Evolutionary conservation across 2,113 vertebrate species (phyloP).

Genomic region (Petromus typicus): DNA sequence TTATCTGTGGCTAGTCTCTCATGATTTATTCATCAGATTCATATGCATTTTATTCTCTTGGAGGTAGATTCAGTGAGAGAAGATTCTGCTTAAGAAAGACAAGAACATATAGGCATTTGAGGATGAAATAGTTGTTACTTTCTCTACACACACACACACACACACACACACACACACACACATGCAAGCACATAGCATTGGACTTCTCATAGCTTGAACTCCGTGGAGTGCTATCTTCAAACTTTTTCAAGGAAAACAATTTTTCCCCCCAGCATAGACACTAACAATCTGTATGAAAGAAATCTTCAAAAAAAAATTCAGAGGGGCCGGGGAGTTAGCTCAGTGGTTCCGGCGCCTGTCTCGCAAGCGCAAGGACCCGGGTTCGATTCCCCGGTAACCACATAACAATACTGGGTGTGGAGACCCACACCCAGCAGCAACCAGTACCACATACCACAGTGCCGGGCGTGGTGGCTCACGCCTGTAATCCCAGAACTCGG

Average conservation of each 20-base stretch:
- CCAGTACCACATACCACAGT: too few species aligned
- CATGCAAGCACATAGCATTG: accelerated
- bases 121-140: background rate
- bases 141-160: background rate
- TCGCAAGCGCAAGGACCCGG: too few species aligned
- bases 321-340: too few species aligned
- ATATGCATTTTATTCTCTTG: slow-evolving; percentile 26
- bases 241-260: background rate
- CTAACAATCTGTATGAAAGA: background rate
- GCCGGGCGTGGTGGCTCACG: too few species aligned
- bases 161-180: background rate
- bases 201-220: background rate
- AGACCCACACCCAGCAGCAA: too few species aligned
- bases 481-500: too few species aligned
- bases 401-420: too few species aligned
- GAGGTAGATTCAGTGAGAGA: slow-evolving; percentile 15
- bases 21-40: slow-evolving; percentile 56
- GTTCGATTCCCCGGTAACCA: too few species aligned
- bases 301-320: background rate
- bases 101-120: background rate
- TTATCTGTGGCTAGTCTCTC: slow-evolving; percentile 43
- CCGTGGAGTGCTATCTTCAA: background rate
- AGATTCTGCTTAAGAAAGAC: background rate
- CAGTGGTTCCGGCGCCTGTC: too few species aligned
- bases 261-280: background rate